Evolutionary conservation across 2,113 vertebrate species (phyloP).

Genomic region (Xenus cinereus): DNA sequence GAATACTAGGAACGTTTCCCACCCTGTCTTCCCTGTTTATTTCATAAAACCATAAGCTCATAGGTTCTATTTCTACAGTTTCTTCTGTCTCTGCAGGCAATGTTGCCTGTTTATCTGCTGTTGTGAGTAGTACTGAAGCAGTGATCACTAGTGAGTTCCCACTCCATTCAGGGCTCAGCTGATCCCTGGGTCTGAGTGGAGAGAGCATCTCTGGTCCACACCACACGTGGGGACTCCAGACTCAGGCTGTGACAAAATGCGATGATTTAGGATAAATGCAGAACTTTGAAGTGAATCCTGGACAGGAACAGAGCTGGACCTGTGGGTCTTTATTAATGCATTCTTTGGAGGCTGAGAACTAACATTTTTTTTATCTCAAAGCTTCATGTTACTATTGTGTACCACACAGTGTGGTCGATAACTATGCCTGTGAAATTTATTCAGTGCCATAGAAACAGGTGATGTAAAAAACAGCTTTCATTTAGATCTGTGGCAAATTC

Average conservation of each 20-base stretch:
- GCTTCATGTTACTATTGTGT: not conserved
- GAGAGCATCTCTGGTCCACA: not conserved
- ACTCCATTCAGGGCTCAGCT: not conserved
- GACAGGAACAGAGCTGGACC: not conserved
- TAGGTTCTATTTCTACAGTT: not conserved
- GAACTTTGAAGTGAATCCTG: not conserved
- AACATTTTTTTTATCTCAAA: not conserved
- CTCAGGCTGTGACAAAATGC: accelerated
- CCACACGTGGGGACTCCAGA: accelerated
- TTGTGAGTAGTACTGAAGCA: not conserved
- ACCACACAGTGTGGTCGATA: accelerated
- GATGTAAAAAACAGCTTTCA: not conserved
- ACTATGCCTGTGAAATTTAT: not conserved
- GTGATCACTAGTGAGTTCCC: not conserved
- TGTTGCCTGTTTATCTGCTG: not conserved
- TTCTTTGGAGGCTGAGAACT: not conserved
- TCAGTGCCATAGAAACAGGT: not conserved
- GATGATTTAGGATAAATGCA: not conserved
- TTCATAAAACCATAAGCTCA: not conserved
- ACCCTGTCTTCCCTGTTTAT: not conserved
- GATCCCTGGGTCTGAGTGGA: not conserved
- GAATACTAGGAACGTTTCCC: not conserved
- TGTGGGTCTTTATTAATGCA: not conserved
- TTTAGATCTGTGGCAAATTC: not conserved
- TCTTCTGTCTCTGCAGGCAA: not conserved